Base-by-base conservation (phyloP, 2,113 vertebrate genomes). In the Perccottus glenii region DNA sequence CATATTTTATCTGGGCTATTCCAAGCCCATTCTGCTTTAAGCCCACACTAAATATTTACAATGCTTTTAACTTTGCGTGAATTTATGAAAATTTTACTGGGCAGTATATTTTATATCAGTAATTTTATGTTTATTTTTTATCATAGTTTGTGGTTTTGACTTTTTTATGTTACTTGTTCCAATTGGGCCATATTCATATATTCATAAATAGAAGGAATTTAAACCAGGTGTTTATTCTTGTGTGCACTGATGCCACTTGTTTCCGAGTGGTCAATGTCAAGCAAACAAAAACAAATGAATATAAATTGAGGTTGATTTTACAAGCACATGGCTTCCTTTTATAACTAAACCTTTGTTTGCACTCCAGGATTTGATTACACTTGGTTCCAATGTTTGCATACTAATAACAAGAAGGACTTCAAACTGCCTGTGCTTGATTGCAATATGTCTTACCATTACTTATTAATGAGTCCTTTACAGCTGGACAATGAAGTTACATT, bases 321-420 rank as follows among this genome's bases (percentile, higher is more conserved):
- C 14, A 55, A 56, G 68, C 15, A 70, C n/a, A 64, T 46, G 15
- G 77, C 66, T 81, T 67, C 63, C 64, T 78, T 58, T 47, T 58
- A 80, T 80, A 82, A 66, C 59, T 16, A 61, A 80, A 83, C 53
- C 11, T 44, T 77, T 71, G 35, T 70, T 73, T 56, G 44, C 67
- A 64, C 72, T 79, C 48, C 67, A 43, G 52, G 32, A 57, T 78
- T 71, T 69, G 74, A 78, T 83, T 82, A 73, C 82, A 78, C 64
- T 12, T 64, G 27, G 68, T 51, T 61, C 42, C 36, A 63, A 42
- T 60, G 49, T 46, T 4, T 75, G 83, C 73, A 85, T 80, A 36
- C 60, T 71, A 77, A 85, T 85, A 52, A 59, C 61, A 78, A 64
- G 11, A 67, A 63, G 49, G 11, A 46, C 16, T 58, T 59, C 12